phyloP scores from a whole-genome alignment of 2,888 invertebrate genomes.

The Sesamia inferens region DNA sequence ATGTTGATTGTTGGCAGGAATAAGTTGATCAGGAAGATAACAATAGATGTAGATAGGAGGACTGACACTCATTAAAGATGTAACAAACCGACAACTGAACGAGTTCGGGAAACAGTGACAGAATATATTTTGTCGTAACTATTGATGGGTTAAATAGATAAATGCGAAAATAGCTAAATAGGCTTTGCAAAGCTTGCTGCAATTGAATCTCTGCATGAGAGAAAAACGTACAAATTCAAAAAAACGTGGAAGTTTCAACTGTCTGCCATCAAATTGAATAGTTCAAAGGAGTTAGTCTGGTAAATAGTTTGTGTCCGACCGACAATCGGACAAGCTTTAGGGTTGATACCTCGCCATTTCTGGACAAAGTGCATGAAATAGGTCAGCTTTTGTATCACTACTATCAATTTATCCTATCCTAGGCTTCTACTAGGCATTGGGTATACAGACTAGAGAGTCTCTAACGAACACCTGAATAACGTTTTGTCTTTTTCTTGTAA shows the following conservation, averaged over 20 bases:
- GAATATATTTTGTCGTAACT: background rate
- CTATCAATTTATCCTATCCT: background rate
- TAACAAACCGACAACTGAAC: background rate
- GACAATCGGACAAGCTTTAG: slow-evolving; percentile 52
- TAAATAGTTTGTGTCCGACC: slow-evolving; percentile 64
- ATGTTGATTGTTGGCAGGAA: background rate
- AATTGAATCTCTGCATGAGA: slow-evolving; percentile 23
- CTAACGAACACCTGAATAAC: background rate
- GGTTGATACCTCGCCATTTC: slow-evolving; percentile 33
- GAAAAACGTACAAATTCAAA: slow-evolving; percentile 45
- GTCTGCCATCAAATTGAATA: slow-evolving; percentile 63
- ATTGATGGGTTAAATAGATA: background rate
- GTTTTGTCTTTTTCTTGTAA: background rate
- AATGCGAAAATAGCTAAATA: background rate
- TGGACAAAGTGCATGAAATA: slow-evolving; percentile 10
- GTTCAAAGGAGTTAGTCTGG: slow-evolving; percentile 61
- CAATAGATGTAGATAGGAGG: background rate
- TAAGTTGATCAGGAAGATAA: background rate
- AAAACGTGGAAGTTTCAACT: slow-evolving; percentile 58
- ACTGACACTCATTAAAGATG: background rate
- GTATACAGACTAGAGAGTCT: background rate
- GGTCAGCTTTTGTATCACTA: slow-evolving; percentile 9
- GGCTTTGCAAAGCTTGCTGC: slow-evolving; percentile 9
- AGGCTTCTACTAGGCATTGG: background rate
- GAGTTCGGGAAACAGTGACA: background rate